phyloP scores from a whole-genome alignment of 1,140 invertebrate species.

The Drosophila pseudoobscura region DNA sequence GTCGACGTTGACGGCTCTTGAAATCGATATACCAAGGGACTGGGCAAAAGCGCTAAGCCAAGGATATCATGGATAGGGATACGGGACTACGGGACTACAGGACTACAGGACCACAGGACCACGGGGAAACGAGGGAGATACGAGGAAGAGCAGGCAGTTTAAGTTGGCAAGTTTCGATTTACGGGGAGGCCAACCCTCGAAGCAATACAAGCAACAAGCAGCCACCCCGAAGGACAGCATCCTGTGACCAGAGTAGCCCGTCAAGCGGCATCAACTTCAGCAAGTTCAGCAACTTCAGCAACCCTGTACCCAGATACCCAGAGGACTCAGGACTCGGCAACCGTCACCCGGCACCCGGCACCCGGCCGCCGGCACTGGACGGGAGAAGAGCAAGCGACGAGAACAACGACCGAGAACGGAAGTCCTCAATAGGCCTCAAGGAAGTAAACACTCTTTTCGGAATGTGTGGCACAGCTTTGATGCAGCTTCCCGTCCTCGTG shows the following conservation, averaged over 20 bases:
- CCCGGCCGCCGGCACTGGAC: constrained; percentile 21
- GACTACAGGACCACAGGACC: no score
- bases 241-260: constrained; percentile 1
- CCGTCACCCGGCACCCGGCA: constrained; percentile 4
- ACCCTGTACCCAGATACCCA: constrained; percentile 18
- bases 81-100: no score
- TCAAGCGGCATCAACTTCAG: no score
- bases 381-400: neutral
- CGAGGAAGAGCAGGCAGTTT: constrained; percentile 1
- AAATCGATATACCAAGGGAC: constrained; percentile 58
- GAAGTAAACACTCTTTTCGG: constrained; percentile 71
- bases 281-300: neutral
- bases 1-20: constrained; percentile 51
- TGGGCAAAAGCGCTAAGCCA: constrained; percentile 65
- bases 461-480: constrained; percentile 51
- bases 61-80: constrained; percentile 17
- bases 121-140: neutral
- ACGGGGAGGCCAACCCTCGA: no score
- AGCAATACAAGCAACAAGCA: constrained; percentile 10
- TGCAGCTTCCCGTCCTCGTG: constrained; percentile 20
- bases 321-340: constrained; percentile 6
- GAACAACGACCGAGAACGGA: constrained; percentile 56
- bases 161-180: constrained; percentile 29
- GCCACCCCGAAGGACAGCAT: constrained; percentile 37
- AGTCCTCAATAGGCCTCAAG: constrained; percentile 74